phyloP scores from a whole-genome alignment of 92 coral and sea anemone genomes.

The Epizoanthus stellaris region DNA sequence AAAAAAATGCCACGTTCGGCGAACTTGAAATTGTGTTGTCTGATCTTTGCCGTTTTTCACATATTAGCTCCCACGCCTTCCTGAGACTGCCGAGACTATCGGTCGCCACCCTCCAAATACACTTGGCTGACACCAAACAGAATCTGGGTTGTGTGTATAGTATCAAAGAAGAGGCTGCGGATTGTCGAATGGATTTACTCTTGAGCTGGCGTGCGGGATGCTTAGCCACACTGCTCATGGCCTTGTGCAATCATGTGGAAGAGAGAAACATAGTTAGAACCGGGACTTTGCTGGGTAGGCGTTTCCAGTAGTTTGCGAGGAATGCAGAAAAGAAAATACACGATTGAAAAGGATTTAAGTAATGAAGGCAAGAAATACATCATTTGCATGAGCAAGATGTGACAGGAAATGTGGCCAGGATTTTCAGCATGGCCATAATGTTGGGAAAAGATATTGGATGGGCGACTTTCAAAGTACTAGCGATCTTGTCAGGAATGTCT shows the following conservation, averaged over 20 bases:
- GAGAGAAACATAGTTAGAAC: no score
- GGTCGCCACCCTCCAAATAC: constrained; percentile 33
- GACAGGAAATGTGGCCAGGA: constrained; percentile 56
- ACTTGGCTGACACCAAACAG: constrained; percentile 17
- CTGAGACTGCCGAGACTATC: constrained; percentile 8
- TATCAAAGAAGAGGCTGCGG: neutral
- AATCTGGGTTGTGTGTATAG: neutral
- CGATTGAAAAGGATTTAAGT: no score
- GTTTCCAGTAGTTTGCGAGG: no score
- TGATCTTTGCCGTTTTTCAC: neutral
- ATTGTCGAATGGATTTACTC: constrained; percentile 26
- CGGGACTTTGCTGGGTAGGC: no score
- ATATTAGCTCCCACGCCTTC: constrained; percentile 34
- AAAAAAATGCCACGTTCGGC: no score
- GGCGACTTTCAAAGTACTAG: constrained; percentile 40
- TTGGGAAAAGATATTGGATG: neutral
- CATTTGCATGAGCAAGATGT: constrained; percentile 45
- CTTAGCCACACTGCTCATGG: neutral
- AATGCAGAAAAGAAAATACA: no score
- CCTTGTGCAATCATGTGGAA: no score
- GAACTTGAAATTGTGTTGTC: no score
- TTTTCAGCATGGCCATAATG: constrained; percentile 38
- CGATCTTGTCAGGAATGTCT: constrained; percentile 49
- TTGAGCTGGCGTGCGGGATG: constrained; percentile 34
- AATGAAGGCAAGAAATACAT: constrained; percentile 3